Evolutionary conservation across 2,888 invertebrate species (phyloP).

Genomic region (Apamea crenata): DNA sequence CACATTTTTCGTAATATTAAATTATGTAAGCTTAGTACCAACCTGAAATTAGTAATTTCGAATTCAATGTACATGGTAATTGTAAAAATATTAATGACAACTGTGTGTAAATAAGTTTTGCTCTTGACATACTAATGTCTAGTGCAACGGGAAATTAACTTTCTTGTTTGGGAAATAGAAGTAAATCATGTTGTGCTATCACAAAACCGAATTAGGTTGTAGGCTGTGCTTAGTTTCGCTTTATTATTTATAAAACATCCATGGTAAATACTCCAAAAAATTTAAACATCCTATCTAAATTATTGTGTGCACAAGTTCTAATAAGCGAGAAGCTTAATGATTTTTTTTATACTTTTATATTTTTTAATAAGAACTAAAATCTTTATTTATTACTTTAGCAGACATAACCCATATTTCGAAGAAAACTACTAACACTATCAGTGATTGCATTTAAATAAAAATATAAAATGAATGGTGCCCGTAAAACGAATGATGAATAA

Average conservation of each 20-base stretch:
- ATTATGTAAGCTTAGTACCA: slow-evolving; percentile 62
- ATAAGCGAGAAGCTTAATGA: slow-evolving; percentile 38
- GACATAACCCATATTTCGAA: slow-evolving; percentile 42
- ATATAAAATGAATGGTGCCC: slow-evolving; percentile 62
- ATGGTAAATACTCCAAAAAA: slow-evolving; percentile 20
- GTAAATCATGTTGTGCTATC: slow-evolving; percentile 42
- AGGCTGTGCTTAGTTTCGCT: slow-evolving; percentile 65
- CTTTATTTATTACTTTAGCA: slow-evolving; percentile 37
- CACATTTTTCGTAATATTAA: slow-evolving; percentile 57
- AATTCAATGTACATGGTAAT: slow-evolving; percentile 53
- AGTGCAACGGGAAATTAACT: slow-evolving; percentile 27
- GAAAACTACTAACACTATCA: slow-evolving; percentile 61
- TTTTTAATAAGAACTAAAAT: slow-evolving; percentile 52
- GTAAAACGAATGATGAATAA: slow-evolving; percentile 34
- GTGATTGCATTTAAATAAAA: slow-evolving; percentile 65
- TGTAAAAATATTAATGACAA: slow-evolving; percentile 47
- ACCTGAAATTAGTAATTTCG: slow-evolving; percentile 61
- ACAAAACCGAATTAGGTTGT: slow-evolving; percentile 58
- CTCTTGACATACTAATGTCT: slow-evolving; percentile 23
- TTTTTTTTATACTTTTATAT: slow-evolving; percentile 69
- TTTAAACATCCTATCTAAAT: slow-evolving; percentile 25
- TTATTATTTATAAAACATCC: slow-evolving; percentile 49
- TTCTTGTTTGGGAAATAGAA: slow-evolving; percentile 29
- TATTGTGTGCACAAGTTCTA: slow-evolving; percentile 44
- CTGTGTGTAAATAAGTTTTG: slow-evolving; percentile 31